phyloP scores from a whole-genome alignment of 2,888 invertebrate species.

The Aspidiotus destructor region DNA sequence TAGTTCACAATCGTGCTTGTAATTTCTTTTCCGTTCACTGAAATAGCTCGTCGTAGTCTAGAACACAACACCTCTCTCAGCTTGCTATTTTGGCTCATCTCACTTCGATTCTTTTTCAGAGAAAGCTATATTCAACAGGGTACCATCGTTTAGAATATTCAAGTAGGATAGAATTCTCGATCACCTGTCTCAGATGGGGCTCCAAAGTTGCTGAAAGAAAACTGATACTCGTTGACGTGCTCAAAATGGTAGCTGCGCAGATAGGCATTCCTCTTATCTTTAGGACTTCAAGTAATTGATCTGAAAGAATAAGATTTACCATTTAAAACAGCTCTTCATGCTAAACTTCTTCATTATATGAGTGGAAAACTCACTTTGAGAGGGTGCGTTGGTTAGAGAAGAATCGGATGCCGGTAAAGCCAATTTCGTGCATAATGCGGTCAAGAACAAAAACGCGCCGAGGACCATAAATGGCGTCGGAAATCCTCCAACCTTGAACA shows the following conservation, averaged over 20 bases:
- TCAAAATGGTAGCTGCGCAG: slow-evolving; percentile 60
- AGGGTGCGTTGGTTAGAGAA: slow-evolving; percentile 45
- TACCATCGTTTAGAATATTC: too few species aligned
- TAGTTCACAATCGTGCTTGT: too few species aligned
- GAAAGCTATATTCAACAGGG: too few species aligned
- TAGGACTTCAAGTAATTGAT: slow-evolving; percentile 54
- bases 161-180: not conserved
- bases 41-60: too few species aligned
- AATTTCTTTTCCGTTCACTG: too few species aligned
- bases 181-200: slow-evolving; percentile 65
- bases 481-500: slow-evolving; percentile 57
- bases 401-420: slow-evolving; percentile 57
- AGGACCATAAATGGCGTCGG: slow-evolving; percentile 70
- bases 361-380: too few species aligned
- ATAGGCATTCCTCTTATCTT: slow-evolving; percentile 65
- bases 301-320: slow-evolving; percentile 42
- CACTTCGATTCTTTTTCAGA: not conserved
- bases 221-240: slow-evolving; percentile 71
- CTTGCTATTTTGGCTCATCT: not conserved
- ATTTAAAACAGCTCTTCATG: slow-evolving; percentile 36
- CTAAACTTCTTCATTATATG: too few species aligned
- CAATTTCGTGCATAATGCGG: slow-evolving; percentile 62
- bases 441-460: slow-evolving; percentile 62
- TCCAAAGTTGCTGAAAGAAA: slow-evolving; percentile 83
- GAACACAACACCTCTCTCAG: not conserved